Percentiles rank a stretch among this genome's conserved stretches.
These are phyloP conservation scores for Xylocopa sonorina DNA, from an alignment of 1,140 invertebrate species.

Conservation along the genomic window DNA sequence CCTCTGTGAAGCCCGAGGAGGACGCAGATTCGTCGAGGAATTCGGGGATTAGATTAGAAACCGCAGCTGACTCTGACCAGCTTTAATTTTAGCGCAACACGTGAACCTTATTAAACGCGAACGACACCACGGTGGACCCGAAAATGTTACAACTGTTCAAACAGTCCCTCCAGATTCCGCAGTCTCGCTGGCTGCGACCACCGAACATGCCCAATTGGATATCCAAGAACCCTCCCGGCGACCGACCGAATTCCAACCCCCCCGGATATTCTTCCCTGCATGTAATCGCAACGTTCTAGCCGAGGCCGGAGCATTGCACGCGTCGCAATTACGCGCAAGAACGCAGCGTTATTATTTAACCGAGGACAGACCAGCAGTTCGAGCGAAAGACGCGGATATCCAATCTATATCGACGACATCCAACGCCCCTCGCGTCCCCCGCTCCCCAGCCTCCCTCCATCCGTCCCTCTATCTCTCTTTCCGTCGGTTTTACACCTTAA, in stretches of 20 bases:
- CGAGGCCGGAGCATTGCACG: neutral
- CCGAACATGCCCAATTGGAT: neutral
- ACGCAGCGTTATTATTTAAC: neutral
- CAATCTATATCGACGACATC: slow-evolving; percentile 42
- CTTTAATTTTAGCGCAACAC: slow-evolving; percentile 2
- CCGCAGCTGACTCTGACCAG: neutral
- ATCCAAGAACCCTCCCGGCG: too few species aligned
- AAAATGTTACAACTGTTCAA: neutral
- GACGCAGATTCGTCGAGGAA: too few species aligned
- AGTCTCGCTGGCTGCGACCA: too few species aligned
- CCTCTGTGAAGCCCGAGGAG: too few species aligned
- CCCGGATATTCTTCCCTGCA: neutral
- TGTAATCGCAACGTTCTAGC: neutral
- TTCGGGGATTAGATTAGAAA: too few species aligned
- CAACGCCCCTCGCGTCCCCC: neutral
- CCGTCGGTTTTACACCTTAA: slow-evolving; percentile 38
- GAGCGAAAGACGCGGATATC: slow-evolving; percentile 44
- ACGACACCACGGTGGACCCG: neutral
- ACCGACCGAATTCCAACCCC: neutral
- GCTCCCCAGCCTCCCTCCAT: neutral
- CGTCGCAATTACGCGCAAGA: slow-evolving; percentile 5
- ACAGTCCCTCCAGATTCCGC: neutral
- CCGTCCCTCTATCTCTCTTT: neutral
- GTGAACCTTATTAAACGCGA: neutral
- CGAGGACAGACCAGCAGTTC: neutral